Conservation (phyloP, 1,140 invertebrate genomes). For the Spodoptera frugiperda region DNA sequence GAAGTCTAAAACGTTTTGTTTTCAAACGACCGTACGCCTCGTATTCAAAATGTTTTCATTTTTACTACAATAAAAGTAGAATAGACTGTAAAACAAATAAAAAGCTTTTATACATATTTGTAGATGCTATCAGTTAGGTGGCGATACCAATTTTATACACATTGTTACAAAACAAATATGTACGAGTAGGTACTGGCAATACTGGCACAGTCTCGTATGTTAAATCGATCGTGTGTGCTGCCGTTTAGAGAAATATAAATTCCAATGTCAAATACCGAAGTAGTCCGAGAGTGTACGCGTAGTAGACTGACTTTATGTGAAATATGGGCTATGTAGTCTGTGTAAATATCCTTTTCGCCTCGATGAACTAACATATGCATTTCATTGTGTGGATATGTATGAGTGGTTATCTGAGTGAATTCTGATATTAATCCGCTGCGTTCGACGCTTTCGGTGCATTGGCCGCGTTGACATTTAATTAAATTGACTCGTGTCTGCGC, state of each 20-base stretch:
- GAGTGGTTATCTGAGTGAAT: slow-evolving; percentile 53
- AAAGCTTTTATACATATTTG: slow-evolving; percentile 31
- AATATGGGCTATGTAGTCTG: neutral
- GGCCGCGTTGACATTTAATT: slow-evolving; percentile 78
- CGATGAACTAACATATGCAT: slow-evolving; percentile 47
- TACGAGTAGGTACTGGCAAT: no score
- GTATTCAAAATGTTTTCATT: neutral
- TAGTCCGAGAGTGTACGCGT: neutral
- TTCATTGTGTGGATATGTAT: slow-evolving; percentile 48
- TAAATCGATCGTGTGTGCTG: slow-evolving; percentile 38
- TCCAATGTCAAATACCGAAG: slow-evolving; percentile 35
- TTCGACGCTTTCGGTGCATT: slow-evolving; percentile 66
- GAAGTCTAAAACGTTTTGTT: slow-evolving; percentile 40
- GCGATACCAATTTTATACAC: slow-evolving; percentile 30
- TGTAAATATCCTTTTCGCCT: neutral
- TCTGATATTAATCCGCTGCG: slow-evolving; percentile 64
- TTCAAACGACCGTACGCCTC: neutral
- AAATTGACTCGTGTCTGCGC: slow-evolving; percentile 70
- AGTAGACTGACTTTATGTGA: slow-evolving; percentile 6
- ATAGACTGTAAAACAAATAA: slow-evolving; percentile 20
- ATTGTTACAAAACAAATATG: slow-evolving; percentile 33
- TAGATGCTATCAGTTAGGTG: slow-evolving; percentile 24
- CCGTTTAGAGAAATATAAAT: slow-evolving; percentile 39
- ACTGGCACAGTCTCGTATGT: slow-evolving; percentile 19
- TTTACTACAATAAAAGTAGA: slow-evolving; percentile 15